Percentiles rank a stretch among this genome's conserved stretches.
Conservation (phyloP, 2,797 vertebrate species). For the Capromys pilorides region DNA sequence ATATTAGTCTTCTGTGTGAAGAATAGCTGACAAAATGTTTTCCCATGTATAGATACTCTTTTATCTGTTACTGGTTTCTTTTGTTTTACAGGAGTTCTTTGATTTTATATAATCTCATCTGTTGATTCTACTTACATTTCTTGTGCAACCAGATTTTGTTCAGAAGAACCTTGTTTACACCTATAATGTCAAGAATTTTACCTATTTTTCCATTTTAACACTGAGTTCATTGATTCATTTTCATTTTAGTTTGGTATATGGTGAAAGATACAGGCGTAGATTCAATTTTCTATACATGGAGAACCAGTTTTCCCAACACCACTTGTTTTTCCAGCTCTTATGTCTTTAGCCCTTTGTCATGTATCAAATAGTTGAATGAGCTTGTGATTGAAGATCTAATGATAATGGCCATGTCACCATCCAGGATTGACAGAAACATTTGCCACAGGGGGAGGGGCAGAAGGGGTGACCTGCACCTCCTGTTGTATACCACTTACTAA, state of each 20-base stretch:
- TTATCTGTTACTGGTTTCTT: neutral
- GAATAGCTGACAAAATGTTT: neutral
- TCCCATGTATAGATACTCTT: neutral
- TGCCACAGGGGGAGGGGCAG: neutral
- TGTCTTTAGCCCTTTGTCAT: neutral
- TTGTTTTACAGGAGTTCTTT: neutral
- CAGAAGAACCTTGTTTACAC: neutral
- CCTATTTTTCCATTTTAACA: neutral
- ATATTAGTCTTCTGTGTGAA: neutral
- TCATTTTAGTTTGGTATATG: neutral
- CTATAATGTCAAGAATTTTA: neutral
- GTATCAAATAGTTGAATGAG: neutral
- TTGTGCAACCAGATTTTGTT: neutral
- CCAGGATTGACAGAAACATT: neutral
- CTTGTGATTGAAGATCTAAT: neutral
- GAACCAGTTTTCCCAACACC: neutral
- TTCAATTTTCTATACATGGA: neutral
- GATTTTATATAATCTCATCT: neutral
- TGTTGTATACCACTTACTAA: neutral
- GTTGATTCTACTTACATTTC: neutral
- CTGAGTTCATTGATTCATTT: neutral
- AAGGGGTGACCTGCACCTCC: neutral
- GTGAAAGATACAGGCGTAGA: neutral
- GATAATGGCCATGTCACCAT: neutral
- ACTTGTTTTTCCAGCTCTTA: neutral